Conservation (phyloP, 2,888 invertebrate species). For the Melitaea athalia region DNA sequence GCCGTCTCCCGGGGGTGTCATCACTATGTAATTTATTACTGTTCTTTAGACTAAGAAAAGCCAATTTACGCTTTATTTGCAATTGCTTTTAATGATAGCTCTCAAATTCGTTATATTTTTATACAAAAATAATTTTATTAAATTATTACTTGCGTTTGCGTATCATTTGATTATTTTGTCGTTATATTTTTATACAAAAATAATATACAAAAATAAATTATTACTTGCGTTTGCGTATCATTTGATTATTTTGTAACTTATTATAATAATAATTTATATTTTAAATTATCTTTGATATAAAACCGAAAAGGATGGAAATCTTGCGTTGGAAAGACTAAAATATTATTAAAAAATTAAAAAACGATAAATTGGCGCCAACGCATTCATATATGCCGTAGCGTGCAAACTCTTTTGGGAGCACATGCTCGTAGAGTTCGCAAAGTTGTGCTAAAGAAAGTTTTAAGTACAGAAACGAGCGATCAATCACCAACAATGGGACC, state of each 20-base stretch:
- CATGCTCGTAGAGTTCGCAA: conserved; percentile 56
- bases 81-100: background rate
- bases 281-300: too few species aligned
- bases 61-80: conserved; percentile 22
- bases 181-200: too few species aligned
- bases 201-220: too few species aligned
- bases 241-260: too few species aligned
- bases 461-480: conserved; percentile 67
- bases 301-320: background rate
- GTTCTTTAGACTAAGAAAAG: conserved; percentile 52
- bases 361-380: conserved; percentile 49
- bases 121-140: too few species aligned
- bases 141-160: too few species aligned
- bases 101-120: too few species aligned
- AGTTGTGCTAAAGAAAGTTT: conserved; percentile 49
- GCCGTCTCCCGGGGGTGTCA: conserved; percentile 65
- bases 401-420: conserved; percentile 56
- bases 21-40: conserved; percentile 67
- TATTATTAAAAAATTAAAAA: conserved; percentile 48
- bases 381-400: conserved; percentile 46
- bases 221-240: too few species aligned
- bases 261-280: too few species aligned
- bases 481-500: conserved; percentile 73
- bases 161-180: too few species aligned
- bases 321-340: background rate